Base-by-base conservation (phyloP, 2,888 invertebrate genomes). In the Microplitis deprimator region DNA sequence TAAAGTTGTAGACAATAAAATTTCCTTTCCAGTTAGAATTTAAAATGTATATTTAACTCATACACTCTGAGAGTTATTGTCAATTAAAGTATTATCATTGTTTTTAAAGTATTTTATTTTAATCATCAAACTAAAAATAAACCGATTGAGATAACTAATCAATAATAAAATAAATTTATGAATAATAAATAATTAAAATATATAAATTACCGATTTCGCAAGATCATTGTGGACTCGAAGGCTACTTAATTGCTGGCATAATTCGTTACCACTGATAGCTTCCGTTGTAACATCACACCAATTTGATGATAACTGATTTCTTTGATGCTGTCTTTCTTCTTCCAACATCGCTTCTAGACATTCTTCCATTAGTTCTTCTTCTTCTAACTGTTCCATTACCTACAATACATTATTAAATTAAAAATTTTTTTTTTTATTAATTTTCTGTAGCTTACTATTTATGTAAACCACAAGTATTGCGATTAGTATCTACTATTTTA, bases 291-390 rank as follows among this genome's bases (percentile, higher is more conserved):
- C 89, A 10, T 87, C 86, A 13, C 87, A 87, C 89, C 89, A 89
- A 75, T 88, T 88, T 5, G 85, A 84, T 10, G 89, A 86, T 8
- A 85, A 85, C 79, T 87, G 88, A 78, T 89, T 89, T 81, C 87
- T 86, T 72, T 89, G 86, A 73, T 89, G 89, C 73, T 89, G 89
- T 81, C 87, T 86, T 83, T 95, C 95, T 84, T 95, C 95, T 80
- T 94, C 95, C 76, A 95, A 86, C 94, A 96, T 96, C 5, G 95
- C 96, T 85, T 96, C 95, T 83, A 96, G 93, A 87, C 96, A 96
- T 87, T 96, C 95, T 87, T 96, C 95, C 95, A 96, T 96, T 13
- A 96, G 89, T 10, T 96, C 96, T 85, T 96, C 96, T 85, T 96
- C 96, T 86, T 96, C 96, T 20, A 96, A 88, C 85, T 96, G 94